Evolutionary conservation across 2,888 invertebrate species (phyloP).

Genomic region (Scaptomyza reducta): DNA sequence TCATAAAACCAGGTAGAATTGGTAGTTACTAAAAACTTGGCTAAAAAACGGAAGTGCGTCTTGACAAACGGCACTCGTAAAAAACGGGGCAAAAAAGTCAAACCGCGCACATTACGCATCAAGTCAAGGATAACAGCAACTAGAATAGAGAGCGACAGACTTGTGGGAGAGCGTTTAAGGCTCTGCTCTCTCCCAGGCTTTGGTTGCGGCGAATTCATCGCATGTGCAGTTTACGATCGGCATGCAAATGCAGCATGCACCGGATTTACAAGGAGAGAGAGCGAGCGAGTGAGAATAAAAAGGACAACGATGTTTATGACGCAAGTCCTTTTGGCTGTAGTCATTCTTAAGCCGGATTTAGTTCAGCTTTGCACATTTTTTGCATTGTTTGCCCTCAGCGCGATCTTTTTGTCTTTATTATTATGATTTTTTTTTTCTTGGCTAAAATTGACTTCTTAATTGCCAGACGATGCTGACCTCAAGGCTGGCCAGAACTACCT

Average conservation of each 20-base stretch:
- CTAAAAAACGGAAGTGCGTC: conserved; percentile 69
- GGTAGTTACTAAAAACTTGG: conserved; percentile 19
- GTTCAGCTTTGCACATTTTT: conserved; percentile 75
- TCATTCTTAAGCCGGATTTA: conserved; percentile 79
- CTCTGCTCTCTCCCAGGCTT: neutral
- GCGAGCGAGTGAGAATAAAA: conserved; percentile 1
- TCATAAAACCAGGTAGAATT: conserved; percentile 51
- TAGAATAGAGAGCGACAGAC: neutral
- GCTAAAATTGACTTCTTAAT: conserved; percentile 80
- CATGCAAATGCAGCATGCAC: conserved; percentile 45
- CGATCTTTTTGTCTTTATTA: conserved; percentile 42
- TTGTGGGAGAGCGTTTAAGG: neutral
- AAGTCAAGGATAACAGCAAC: conserved; percentile 48
- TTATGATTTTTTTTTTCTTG: conserved; percentile 39
- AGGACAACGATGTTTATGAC: conserved; percentile 67
- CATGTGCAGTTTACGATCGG: conserved; percentile 21
- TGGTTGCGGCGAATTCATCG: conserved; percentile 63
- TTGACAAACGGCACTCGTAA: conserved; percentile 41
- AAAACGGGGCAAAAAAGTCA: conserved; percentile 72
- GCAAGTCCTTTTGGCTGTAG: conserved; percentile 49
- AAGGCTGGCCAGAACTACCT: conserved; percentile 34
- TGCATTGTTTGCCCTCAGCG: conserved; percentile 59
- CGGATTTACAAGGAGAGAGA: conserved; percentile 19
- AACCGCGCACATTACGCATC: conserved; percentile 58
- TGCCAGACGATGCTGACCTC: conserved; percentile 50